Percentiles rank a stretch among this genome's conserved stretches.
phyloP scores from a whole-genome alignment of 2,113 vertebrate species.

The Himantopus leucocephalus region DNA sequence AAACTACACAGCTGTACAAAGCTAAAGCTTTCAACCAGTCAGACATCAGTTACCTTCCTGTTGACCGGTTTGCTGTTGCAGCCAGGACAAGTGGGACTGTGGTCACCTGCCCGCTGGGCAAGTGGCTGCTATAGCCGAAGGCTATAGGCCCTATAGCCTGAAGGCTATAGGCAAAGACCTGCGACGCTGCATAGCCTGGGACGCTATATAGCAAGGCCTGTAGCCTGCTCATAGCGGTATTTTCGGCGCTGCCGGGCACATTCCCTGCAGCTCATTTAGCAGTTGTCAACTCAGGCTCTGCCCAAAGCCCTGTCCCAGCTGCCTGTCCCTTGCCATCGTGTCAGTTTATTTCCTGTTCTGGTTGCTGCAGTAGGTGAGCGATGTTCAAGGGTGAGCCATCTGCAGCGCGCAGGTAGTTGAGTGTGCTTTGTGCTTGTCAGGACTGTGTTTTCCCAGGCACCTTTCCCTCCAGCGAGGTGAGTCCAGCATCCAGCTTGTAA shows the following conservation, averaged over 20 bases:
- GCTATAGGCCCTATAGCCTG: too few species aligned
- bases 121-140: background rate
- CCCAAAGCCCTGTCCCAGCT: background rate
- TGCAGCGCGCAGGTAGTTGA: background rate
- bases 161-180: too few species aligned
- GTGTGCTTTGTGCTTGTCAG: background rate
- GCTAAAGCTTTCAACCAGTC: background rate
- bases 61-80: background rate
- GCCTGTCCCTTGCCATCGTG: fast-evolving
- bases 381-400: background rate
- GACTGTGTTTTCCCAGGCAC: background rate
- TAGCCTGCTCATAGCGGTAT: background rate
- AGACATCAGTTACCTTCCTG: background rate
- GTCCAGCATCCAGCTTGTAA: background rate
- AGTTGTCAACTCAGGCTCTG: background rate
- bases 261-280: background rate
- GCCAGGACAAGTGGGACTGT: background rate
- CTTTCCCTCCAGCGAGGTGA: background rate
- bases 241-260: fast-evolving
- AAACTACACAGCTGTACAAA: background rate
- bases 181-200: background rate
- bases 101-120: background rate
- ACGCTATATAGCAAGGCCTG: background rate
- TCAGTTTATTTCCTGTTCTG: background rate
- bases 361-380: background rate